Evolutionary conservation across 2,113 vertebrate species (phyloP).

Genomic region (Gracilinanus agilis): DNA sequence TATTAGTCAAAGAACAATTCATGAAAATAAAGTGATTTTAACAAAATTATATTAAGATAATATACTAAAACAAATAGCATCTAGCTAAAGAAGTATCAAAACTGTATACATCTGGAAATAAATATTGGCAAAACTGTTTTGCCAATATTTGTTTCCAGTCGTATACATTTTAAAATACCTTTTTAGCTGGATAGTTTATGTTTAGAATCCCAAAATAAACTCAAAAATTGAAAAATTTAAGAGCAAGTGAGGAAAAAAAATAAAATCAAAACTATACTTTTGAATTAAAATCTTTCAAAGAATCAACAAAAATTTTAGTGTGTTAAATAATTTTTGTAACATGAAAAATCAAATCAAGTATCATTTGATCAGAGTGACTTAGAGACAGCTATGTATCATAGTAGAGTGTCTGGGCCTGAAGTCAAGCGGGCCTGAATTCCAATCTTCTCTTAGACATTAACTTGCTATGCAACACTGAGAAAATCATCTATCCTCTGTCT

Average conservation of each 20-base stretch:
- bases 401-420: not conserved
- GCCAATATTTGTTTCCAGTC: too few species aligned
- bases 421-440: not conserved
- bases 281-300: not conserved
- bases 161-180: not conserved
- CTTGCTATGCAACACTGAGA: not conserved
- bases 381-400: not conserved
- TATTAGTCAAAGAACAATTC: not conserved
- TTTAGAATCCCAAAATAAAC: not conserved
- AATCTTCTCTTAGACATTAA: not conserved
- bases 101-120: not conserved
- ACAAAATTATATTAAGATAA: not conserved
- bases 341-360: not conserved
- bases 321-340: not conserved
- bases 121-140: not conserved
- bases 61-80: not conserved
- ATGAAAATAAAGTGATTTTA: not conserved
- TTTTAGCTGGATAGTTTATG: too few species aligned
- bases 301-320: not conserved
- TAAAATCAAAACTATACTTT: not conserved
- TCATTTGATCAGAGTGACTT: too few species aligned
- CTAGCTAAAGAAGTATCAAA: not conserved
- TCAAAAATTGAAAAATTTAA: not conserved
- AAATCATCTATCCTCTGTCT: not conserved
- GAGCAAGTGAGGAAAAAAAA: not conserved